Evolutionary conservation across 1,140 invertebrate genomes (phyloP), one percentile per base, ranked within the genome.

Genomic region (Nebria ingens): DNA sequence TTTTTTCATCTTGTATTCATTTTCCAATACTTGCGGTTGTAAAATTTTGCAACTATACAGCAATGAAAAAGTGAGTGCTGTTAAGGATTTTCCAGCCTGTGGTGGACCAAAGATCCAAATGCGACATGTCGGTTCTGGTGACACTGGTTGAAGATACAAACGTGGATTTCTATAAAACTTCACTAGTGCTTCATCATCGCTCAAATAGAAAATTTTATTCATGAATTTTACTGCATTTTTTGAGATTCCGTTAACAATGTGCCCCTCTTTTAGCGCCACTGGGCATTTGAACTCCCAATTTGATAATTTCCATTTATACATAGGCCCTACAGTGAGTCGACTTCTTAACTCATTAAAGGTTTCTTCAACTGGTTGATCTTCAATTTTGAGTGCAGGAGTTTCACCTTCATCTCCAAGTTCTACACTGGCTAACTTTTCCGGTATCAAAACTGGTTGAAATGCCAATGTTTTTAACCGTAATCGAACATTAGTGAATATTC

Each of bases 151-250:
- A 4, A 77, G 53, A 68, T 70, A 82, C 1, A 74, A 73, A 19
- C 78, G 68, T n/a, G 80, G 80, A 66, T 83, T 83, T 61, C 70
- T 68, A 53, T 72, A 67, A 64, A 83, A 82, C 22, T 64, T 61
- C 22, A 71, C 58, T 57, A 71, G 65, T 11, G 70, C 61, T 45
- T 74, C 61, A 12, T 67, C 57, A 52, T 75, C 73, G 15, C 74
- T 75, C 15, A 82, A 58, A 23, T 81, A 75, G 62, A 74, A 82
- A 13, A 82, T 66, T 59, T 77, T 73, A 64, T 79, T 78, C 63
- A 81, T 73, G 57, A 82, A 79, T 51, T 70, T 69, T 1, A 80
- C 74, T 11, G 76, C 72, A 62, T 72, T 73, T 60, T 76, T 73
- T 1, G 71, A 57, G 19, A 64, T 61, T 51, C 79, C 80, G 42